Base-by-base conservation (phyloP, 2,113 vertebrate species). In the Poeciliopsis retropinna region DNA sequence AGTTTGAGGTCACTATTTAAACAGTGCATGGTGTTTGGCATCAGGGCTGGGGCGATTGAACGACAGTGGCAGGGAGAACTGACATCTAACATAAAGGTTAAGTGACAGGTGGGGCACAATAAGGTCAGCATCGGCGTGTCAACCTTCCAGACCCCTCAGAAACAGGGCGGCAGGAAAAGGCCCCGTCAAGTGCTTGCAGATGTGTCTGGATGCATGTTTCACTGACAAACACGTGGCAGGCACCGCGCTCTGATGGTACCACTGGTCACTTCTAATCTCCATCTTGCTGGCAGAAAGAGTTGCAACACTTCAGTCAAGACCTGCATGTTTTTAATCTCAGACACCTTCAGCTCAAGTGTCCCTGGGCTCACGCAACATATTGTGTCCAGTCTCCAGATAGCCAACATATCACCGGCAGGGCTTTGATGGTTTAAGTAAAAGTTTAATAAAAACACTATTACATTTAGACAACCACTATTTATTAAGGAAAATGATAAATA, bases 181-280 rank as follows among this genome's bases (percentile, higher is more conserved):
- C 88, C 86, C 79, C 79, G 83, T 94, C 93, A 95, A 95, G 89
- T 92, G 92, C 93, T 95, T 94, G 85, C 95, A 95, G 95, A 95
- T 95, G 95, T 94, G 92, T 93, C 87, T 90, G 83, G 83, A 91
- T 64, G 90, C 85, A 90, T 91, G 87, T 92, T 93, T 91, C 87
- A 74, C 91, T 88, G 87, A 91, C 91, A 92, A 93, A 93, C 92
- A 91, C 79, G 88, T 91, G 93, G 88, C 91, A 89, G 89, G 83
- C 91, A 89, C 93, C 86, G 90, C 89, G 91, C 88, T 92, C 87
- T 91, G 90, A 92, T 90, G 91, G 91, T 92, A 90, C 87, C 81
- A 78, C 89, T 54, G 92, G 90, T 94, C 94, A 94, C 90, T 92
- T 94, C 83, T 90, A 93, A 94, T 94, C 91, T 94, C 85, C 68